A percentile compares a stretch with the other conserved stretches of the same genome.
These are phyloP conservation scores for Reinhardtius hippoglossoides DNA, from an alignment of 2,113 vertebrate genomes.

Conservation along the genomic window DNA sequence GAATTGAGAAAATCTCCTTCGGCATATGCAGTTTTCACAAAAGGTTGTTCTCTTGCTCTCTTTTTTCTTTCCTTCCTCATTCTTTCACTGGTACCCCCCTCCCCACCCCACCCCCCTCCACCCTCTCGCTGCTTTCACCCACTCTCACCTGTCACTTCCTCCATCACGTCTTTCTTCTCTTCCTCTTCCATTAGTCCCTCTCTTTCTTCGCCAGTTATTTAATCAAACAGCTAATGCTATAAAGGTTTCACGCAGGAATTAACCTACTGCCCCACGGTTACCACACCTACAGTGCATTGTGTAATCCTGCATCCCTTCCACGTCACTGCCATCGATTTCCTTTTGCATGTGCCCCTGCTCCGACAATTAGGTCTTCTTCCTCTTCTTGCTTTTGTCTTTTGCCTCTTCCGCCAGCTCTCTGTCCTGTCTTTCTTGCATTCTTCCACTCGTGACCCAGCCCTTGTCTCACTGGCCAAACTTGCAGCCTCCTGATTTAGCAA, in stretches of 20 bases:
- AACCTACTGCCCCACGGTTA: constrained; percentile 61
- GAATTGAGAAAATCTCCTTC: neutral
- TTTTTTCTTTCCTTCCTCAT: constrained; percentile 63
- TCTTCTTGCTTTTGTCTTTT: too few relatives aligned
- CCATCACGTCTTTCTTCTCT: constrained; percentile 33
- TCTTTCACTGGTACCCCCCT: constrained; percentile 52
- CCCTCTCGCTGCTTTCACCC: constrained; percentile 41
- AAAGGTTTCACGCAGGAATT: constrained; percentile 65
- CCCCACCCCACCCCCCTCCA: neutral
- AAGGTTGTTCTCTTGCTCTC: constrained; percentile 23
- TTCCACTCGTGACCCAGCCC: neutral
- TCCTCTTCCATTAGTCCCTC: constrained; percentile 24
- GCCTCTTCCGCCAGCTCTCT: too few relatives aligned
- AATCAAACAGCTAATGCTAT: constrained; percentile 72
- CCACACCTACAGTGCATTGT: constrained; percentile 33
- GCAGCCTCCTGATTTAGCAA: constrained; percentile 46
- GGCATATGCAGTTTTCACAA: neutral
- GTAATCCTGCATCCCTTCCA: constrained; percentile 44
- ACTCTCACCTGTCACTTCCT: constrained; percentile 61
- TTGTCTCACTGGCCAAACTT: constrained; percentile 28
- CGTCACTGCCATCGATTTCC: neutral
- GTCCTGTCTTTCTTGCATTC: too few relatives aligned
- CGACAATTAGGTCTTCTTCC: too few relatives aligned
- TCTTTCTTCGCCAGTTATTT: constrained; percentile 58
- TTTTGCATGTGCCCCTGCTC: too few relatives aligned